Evolutionary conservation across 2,797 vertebrate genomes (phyloP), one percentile per base, ranked within the genome.

Genomic region (Sebastes itinus): DNA sequence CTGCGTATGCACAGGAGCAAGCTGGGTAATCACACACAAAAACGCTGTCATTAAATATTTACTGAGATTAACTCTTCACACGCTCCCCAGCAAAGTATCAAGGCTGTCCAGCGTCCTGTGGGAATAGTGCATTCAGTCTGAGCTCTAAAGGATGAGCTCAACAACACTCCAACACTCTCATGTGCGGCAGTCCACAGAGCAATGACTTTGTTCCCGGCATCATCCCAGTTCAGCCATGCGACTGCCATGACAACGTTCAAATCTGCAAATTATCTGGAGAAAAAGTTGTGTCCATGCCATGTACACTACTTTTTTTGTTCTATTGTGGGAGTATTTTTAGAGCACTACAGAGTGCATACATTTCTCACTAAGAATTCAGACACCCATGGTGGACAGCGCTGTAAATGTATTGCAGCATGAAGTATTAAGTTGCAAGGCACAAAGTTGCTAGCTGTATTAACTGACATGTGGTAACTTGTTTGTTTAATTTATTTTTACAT

Each of bases 31-130:
- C 72, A 89, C 83, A 92, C 61, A 85, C 69, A 78, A 78, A 91
- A 87, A 80, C 18, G 12, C 64, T 59, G 0, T 6, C 70, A 91
- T 88, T n/a, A 89, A 92, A 87, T 87, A 91, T 92, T 85, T 85
- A 88, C 69, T 23, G 16, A 4, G 64, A 87, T 84, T 86, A 88
- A 89, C 72, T 87, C 70, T 60, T 85, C 30, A 61, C 62, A 46
- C 82, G 79, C 56, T 80, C 56, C 52, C 56, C 49, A 75, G 35
- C 33, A 35, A 84, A 75, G 69, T 59, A 62, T 49, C 35, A 5
- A 65, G 10, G 23, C 54, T 79, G 23, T 62, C 28, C 62, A 68
- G 5, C 0, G 54, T 65, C 66, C 76, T 66, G 72, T 1, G 73
- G 83, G 71, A 85, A 55, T 4, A 52, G 10, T 2, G 25, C 20